Conservation (phyloP, 64 coral and sea anemone genomes). For the Stichodactyla mertensii region DNA sequence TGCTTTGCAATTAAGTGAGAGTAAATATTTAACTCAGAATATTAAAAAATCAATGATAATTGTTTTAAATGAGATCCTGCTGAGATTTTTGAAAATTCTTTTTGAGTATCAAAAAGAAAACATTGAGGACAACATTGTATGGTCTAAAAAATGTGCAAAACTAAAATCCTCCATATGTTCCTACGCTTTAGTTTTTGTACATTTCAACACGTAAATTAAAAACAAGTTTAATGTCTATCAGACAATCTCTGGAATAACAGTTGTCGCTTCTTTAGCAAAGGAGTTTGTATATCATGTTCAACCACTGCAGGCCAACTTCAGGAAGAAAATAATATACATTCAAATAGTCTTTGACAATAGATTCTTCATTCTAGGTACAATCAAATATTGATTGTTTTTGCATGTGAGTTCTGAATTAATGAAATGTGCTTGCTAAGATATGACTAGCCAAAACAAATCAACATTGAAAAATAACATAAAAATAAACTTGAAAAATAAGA, state of each 20-base stretch:
- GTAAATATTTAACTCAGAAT: neutral
- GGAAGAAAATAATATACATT: neutral
- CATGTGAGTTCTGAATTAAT: too few species aligned
- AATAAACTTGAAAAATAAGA: neutral
- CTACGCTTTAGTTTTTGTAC: neutral
- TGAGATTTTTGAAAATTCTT: neutral
- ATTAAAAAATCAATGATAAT: neutral
- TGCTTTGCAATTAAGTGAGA: neutral
- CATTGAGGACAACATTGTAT: neutral
- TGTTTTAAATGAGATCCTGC: neutral
- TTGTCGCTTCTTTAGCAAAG: neutral
- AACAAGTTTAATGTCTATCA: neutral
- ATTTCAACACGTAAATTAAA: neutral
- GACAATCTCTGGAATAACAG: neutral
- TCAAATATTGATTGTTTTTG: too few species aligned
- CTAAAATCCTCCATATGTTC: neutral
- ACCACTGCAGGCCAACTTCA: neutral
- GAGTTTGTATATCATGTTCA: neutral
- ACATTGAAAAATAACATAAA: neutral
- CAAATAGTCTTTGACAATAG: too few species aligned
- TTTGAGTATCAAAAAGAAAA: neutral
- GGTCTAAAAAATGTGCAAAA: constrained; percentile 7
- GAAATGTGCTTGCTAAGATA: too few species aligned
- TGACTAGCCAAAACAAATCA: neutral
- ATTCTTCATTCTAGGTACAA: too few species aligned